A percentile compares a stretch with the other conserved stretches of the same genome.
Conservation (phyloP, 2,113 vertebrate genomes). For the Carassius auratus region DNA sequence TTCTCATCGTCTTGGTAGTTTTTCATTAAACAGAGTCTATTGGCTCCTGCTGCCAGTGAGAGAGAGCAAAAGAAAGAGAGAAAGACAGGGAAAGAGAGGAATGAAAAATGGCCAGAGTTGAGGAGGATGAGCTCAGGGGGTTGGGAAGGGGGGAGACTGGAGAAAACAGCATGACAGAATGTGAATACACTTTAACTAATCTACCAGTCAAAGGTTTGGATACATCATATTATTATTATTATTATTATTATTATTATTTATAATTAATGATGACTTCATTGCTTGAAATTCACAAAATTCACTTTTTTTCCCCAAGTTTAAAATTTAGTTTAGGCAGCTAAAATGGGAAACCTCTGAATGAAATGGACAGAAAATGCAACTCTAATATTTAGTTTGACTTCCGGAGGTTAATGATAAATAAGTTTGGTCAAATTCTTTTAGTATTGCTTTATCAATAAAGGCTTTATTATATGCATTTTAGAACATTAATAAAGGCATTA, state of each 20-base stretch:
- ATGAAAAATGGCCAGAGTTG: constrained; percentile 6
- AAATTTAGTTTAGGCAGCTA: no score
- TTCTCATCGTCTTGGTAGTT: constrained; percentile 6
- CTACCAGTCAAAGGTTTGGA: background rate
- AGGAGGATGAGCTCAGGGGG: background rate
- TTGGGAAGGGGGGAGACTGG: background rate
- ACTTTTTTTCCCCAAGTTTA: no score
- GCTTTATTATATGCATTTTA: no score
- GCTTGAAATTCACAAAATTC: background rate
- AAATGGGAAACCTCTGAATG: no score
- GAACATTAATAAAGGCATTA: no score
- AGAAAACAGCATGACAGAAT: background rate
- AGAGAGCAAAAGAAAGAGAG: background rate
- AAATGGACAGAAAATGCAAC: no score
- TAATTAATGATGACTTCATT: no score
- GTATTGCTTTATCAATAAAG: no score
- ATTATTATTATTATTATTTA: background rate
- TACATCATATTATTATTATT: background rate
- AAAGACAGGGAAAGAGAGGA: background rate
- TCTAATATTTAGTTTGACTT: no score
- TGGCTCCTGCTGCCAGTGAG: background rate
- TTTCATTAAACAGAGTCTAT: constrained; percentile 4
- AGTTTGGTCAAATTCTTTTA: no score
- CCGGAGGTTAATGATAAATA: no score
- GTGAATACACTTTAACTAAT: background rate